Evolutionary conservation across 92 coral and sea anemone species (phyloP).

Genomic region (Virgularia gustaviana): DNA sequence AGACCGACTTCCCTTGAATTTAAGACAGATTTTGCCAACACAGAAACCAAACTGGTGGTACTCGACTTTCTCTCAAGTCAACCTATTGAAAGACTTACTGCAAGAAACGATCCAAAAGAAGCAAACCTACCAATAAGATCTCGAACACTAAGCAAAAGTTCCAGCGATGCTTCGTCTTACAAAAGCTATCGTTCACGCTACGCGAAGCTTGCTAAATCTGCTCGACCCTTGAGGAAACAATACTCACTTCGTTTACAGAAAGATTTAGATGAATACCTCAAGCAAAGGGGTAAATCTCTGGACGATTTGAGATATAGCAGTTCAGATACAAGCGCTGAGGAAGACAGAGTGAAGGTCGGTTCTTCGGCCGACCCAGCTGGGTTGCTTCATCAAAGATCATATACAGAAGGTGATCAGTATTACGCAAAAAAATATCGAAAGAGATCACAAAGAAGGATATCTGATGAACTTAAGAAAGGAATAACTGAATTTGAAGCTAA

Average conservation of each 20-base stretch:
- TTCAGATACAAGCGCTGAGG: not conserved
- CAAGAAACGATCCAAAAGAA: constrained; percentile 60
- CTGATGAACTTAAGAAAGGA: constrained; percentile 15
- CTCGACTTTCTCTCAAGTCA: constrained; percentile 72
- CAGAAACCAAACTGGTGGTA: constrained; percentile 85
- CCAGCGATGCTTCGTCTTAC: constrained; percentile 77
- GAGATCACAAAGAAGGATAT: constrained; percentile 2
- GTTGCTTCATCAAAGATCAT: constrained; percentile 1
- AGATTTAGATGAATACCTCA: constrained; percentile 70
- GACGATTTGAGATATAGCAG: constrained; percentile 36
- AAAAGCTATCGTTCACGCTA: constrained; percentile 45
- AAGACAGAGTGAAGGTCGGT: too few species aligned
- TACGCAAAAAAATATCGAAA: too few species aligned
- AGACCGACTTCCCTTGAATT: constrained; percentile 68
- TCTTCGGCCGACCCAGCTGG: not conserved
- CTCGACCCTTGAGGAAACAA: constrained; percentile 72
- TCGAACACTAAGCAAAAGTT: constrained; percentile 63
- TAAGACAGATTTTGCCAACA: constrained; percentile 54
- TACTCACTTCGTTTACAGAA: constrained; percentile 71
- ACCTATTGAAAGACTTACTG: constrained; percentile 74
- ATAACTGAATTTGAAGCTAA: not conserved
- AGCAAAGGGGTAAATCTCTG: constrained; percentile 30
- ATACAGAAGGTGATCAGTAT: constrained; percentile 5
- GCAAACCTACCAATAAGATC: constrained; percentile 51
- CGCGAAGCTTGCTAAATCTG: constrained; percentile 71